Base-by-base conservation (phyloP, 2,797 vertebrate genomes). In the Parauchenoglanis ngamensis region DNA sequence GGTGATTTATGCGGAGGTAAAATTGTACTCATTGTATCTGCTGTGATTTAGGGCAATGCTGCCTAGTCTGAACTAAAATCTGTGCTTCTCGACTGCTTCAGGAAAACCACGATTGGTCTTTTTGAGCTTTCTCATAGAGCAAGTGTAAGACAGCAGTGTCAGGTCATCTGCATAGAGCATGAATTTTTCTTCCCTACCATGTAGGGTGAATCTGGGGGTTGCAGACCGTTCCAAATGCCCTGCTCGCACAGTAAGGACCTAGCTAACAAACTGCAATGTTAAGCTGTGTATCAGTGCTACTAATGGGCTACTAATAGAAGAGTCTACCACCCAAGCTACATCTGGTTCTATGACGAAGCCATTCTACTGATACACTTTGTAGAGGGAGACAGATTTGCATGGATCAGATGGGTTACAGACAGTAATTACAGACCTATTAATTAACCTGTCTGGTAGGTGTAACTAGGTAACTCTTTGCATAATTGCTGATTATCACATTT, bases 401-500 rank as follows among this genome's bases (percentile, higher is more conserved):
- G 80, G 44, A 67, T 82, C 25, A 49, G 80, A 65, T 63, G 46
- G 52, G 35, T 46, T 82, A 87, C 63, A 57, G 57, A 81, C 40
- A 81, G 65, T 70, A 52, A 68, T 68, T 83, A 70, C 46, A 15
- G 46, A 70, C 23, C 25, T 84, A 44, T 73, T 85, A 59, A 75
- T 72, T 83, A 83, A 67, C 68, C 65, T 84, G 52, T 46, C 52
- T 21, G 54, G 68, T 85, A 85, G 31, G 61, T 67, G 44, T 49
- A 82, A 82, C 40, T 63, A 81, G 13, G 23, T 57, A 81, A 81
- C 25, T 65, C 44, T 19, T 59, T 65, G 80, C 4, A 67, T 67
- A 67, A 82, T 67, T 82, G n/a, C 80, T 67, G 61, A 67, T 82
- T 49, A 82, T 15, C 25, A 63, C 15, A 12, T 52, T 13, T 19